phyloP scores from a whole-genome alignment of 2,113 vertebrate genomes.

The Amia ocellicauda region DNA sequence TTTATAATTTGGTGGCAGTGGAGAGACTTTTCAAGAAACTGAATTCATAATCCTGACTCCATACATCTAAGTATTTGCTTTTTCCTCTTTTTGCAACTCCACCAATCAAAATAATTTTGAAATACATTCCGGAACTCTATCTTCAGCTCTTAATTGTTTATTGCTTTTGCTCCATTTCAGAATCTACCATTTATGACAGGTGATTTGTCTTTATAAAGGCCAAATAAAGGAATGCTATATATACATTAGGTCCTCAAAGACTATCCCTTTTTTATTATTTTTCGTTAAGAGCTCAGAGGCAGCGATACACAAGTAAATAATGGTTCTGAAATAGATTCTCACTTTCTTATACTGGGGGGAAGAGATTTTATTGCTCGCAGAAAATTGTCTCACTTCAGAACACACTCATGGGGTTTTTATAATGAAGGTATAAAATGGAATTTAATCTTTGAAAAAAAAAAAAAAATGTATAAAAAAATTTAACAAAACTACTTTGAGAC shows the following conservation, averaged over 20 bases:
- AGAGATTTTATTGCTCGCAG: constrained; percentile 26
- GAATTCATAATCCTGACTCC: constrained; percentile 26
- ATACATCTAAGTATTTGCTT: constrained; percentile 15
- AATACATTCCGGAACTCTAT: too few relatives aligned
- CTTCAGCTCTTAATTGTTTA: too few relatives aligned
- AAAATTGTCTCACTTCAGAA: constrained; percentile 26
- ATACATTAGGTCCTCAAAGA: constrained; percentile 31
- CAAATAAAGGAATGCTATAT: constrained; percentile 8
- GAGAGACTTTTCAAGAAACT: constrained; percentile 19
- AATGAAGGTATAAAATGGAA: too few relatives aligned
- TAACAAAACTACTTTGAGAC: constrained; percentile 9
- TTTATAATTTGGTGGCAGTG: too few relatives aligned
- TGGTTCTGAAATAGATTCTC: constrained; percentile 28
- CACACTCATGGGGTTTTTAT: too few relatives aligned
- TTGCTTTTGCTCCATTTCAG: neutral
- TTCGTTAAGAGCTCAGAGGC: constrained; percentile 20
- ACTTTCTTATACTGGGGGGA: constrained; percentile 24
- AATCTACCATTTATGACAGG: constrained; percentile 5
- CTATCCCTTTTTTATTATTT: constrained; percentile 30
- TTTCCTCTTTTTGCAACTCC: constrained; percentile 16
- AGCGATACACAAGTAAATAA: constrained; percentile 27
- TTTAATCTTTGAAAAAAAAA: too few relatives aligned
- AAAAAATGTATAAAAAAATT: constrained; percentile 28
- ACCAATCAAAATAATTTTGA: too few relatives aligned
- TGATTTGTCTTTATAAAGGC: constrained; percentile 3